phyloP scores from a whole-genome alignment of 2,797 vertebrate species.

The Margarornis squamiger region DNA sequence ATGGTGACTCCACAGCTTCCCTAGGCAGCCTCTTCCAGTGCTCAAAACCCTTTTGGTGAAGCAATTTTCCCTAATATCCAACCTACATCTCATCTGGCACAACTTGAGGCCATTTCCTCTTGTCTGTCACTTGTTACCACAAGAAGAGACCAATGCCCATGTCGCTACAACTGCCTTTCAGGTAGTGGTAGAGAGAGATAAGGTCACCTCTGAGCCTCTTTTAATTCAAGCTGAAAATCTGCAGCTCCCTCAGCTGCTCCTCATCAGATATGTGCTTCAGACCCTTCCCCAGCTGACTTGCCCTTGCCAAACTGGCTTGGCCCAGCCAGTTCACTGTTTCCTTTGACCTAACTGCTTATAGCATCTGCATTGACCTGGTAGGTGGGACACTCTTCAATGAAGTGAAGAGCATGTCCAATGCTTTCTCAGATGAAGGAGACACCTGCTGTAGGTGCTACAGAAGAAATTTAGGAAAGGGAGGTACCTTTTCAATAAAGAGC shows the following conservation, averaged over 20 bases:
- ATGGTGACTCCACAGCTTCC: not conserved
- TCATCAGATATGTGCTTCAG: not conserved
- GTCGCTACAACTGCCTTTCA: not conserved
- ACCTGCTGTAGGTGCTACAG: not conserved
- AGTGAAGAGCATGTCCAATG: accelerated
- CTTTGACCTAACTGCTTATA: not conserved
- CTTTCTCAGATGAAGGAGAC: not conserved
- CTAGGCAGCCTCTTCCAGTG: not conserved
- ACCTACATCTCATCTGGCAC: not conserved
- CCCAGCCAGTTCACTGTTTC: not conserved
- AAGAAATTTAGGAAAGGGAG: not conserved
- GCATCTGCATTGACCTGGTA: not conserved
- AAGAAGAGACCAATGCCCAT: not conserved
- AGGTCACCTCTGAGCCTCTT: not conserved
- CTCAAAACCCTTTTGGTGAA: not conserved
- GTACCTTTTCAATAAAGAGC: not conserved
- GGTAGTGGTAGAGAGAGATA: not conserved
- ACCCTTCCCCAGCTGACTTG: not conserved
- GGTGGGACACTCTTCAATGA: not conserved
- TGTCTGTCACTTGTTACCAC: not conserved
- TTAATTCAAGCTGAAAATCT: not conserved
- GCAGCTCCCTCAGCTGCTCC: not conserved
- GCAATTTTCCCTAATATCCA: not conserved
- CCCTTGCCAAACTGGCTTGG: not conserved
- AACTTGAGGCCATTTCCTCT: not conserved